These are phyloP conservation scores for Falco concolor DNA, from an alignment of 2,797 vertebrate species.

Conservation along the genomic window DNA sequence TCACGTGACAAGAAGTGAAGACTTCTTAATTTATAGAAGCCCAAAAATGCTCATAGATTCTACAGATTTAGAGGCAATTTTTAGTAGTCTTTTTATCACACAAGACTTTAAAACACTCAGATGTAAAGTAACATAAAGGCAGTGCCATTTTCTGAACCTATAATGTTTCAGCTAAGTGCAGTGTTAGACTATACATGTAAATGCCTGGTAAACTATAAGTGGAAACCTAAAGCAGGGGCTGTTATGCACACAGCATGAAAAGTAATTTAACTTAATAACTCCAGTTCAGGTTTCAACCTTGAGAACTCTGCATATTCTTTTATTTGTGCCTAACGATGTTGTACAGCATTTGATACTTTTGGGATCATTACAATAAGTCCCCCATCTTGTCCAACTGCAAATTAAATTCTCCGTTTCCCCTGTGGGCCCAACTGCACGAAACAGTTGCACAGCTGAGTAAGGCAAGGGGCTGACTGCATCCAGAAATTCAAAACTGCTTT, in stretches of 20 bases:
- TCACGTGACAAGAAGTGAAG: neutral
- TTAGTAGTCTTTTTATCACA: neutral
- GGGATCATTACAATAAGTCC: neutral
- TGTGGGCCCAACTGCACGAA: neutral
- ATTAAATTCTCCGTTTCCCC: conserved; percentile 29
- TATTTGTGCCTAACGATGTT: neutral
- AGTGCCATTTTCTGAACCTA: neutral
- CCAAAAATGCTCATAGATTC: neutral
- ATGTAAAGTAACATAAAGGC: neutral
- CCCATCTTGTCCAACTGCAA: conserved; percentile 18
- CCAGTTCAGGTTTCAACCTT: conserved; percentile 25
- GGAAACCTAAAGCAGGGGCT: neutral
- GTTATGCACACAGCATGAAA: neutral
- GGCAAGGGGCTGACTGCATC: neutral
- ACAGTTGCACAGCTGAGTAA: neutral
- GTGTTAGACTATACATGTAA: neutral
- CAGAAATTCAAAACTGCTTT: neutral
- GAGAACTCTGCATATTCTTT: neutral
- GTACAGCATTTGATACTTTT: neutral
- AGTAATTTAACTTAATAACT: conserved; percentile 26
- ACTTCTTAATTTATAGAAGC: neutral
- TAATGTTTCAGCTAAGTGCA: neutral
- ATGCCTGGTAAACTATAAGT: neutral
- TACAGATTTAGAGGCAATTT: neutral
- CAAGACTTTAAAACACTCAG: neutral